Conservation (phyloP, 2,888 invertebrate genomes). For the Stegana nigrithorax region DNA sequence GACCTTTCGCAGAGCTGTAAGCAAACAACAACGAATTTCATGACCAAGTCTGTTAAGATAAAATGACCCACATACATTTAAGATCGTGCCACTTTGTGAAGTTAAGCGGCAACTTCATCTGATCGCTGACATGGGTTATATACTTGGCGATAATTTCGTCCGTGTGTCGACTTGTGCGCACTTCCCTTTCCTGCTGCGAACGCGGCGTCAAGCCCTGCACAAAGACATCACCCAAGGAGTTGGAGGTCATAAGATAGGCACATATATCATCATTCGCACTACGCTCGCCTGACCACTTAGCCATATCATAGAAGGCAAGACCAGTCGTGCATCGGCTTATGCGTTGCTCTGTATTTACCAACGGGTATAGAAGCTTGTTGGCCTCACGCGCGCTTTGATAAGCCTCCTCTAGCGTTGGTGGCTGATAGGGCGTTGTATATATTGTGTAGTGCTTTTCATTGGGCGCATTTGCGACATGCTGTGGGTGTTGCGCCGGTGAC, state of each 20-base stretch:
- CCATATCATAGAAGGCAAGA: constrained; percentile 41
- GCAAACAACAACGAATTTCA: too few species aligned
- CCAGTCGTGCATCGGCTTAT: constrained; percentile 56
- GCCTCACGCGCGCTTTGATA: constrained; percentile 40
- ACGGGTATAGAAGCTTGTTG: constrained; percentile 48
- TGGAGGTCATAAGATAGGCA: constrained; percentile 51
- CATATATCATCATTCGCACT: constrained; percentile 31
- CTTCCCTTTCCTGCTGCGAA: constrained; percentile 25
- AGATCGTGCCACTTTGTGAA: constrained; percentile 47
- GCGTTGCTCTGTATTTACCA: constrained; percentile 50
- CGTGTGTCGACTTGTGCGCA: constrained; percentile 40
- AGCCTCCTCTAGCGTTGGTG: constrained; percentile 50
- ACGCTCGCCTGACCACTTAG: constrained; percentile 8
- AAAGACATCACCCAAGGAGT: constrained; percentile 62
- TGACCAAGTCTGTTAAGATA: neutral
- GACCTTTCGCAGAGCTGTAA: constrained; percentile 46
- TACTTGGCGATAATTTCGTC: constrained; percentile 44
- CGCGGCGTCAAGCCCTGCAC: constrained; percentile 32
- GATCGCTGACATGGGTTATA: constrained; percentile 36
- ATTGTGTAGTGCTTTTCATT: too few species aligned
- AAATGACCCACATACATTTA: constrained; percentile 29
- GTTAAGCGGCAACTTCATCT: constrained; percentile 30
- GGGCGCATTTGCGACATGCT: neutral
- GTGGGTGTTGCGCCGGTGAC: constrained; percentile 19
- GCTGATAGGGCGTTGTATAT: constrained; percentile 54